Base-by-base conservation (phyloP, 1,140 invertebrate species). In the Uloborus diversus region DNA sequence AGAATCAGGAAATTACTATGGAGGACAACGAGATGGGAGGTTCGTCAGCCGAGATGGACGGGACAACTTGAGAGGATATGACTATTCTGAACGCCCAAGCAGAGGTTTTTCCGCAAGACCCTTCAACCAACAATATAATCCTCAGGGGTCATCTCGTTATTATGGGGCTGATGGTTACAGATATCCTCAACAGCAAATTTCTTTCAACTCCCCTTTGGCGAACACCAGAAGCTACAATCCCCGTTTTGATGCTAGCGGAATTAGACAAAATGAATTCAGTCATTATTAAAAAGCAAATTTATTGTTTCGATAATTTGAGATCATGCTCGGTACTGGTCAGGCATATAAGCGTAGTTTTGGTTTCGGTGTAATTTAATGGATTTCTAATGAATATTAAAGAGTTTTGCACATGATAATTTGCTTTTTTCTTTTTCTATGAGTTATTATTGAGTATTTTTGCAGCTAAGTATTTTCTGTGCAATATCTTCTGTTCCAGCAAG, bases 191-290 rank as follows among this genome's bases (percentile, higher is more conserved):
- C 30, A 51, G 3, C 71, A 75, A 23, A 35, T 75, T 13, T 25
- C 37, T n/a, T 75, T 27, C 42, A 75, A 4, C 17, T 57, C 59
- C 4, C 71, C 71, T 25, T 5, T 64, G 11, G 71, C 71, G 20
- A 75, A 75, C 42, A 75, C 71, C 28, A 75, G 71, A 25, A 53
- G 71, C 28, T 75, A 51, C 71, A 75, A 53, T 17, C 71, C 71
- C 11, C 59, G 51, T 20, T 49, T 64, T 13, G 71, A 64, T 23
- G 37, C 59, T 17, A 20, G 20, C 11, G 56, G 35, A 47, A 73
- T 61, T 35, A 27, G 20, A 5, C 70, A 59, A 27, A 73, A 73
- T 73, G 70, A 73, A 49, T 73, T 61, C 30, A 61, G 70, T 61
- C 62, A 35, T 25, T 70, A 70, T 70, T 70, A 42, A 23, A 25